Evolutionary conservation across 2,888 invertebrate species (phyloP), one percentile per base, ranked within the genome.

Genomic region (Eulithis testata): DNA sequence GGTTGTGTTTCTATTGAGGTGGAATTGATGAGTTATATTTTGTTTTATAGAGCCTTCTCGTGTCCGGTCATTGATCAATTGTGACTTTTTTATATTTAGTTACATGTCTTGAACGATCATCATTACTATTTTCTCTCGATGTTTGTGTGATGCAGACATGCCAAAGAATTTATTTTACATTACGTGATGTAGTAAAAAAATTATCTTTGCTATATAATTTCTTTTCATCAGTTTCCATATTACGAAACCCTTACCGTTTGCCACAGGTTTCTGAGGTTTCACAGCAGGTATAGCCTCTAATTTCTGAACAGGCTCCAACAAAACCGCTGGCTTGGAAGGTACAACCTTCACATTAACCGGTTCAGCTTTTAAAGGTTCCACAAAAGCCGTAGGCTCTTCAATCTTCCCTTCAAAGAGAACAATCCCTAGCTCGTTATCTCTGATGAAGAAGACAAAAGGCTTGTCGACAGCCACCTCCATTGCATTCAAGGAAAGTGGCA

Each of bases 361-460:
- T 2, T 27, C 21, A 50, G 49, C 49, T 31, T 49, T 60, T 1
- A 7, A 27, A n/a, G 66, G 37, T 12, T 80, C 78, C 36, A 71
- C 67, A 72, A 75, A 81, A 14, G 71, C 68, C 0, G 79, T 82
- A 0, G 95, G 95, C 62, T 94, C 87, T 43, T 93, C 89, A 61
- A 94, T 90, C 73, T 94, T 94, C 37, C 96, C 96, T 76, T 94
- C 95, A 76, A 96, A 96, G n/a, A 96, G 83, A 11, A 95, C 93
- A 49, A 94, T 84, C 0, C 92, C 93, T 0, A 93, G 86, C 8
- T 84, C 76, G 14, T 91, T 91, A 68, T 95, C 94, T 62, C 94
- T 94, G 60, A 96, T 94, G 79, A 94, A 94, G 85, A 95, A 95
- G 0, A 95, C 76, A 79, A 96, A 96, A 0, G 96, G 96, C 71